These are phyloP conservation scores for Oreotragus oreotragus DNA, from an alignment of 2,113 vertebrate species.

Conservation along the genomic window DNA sequence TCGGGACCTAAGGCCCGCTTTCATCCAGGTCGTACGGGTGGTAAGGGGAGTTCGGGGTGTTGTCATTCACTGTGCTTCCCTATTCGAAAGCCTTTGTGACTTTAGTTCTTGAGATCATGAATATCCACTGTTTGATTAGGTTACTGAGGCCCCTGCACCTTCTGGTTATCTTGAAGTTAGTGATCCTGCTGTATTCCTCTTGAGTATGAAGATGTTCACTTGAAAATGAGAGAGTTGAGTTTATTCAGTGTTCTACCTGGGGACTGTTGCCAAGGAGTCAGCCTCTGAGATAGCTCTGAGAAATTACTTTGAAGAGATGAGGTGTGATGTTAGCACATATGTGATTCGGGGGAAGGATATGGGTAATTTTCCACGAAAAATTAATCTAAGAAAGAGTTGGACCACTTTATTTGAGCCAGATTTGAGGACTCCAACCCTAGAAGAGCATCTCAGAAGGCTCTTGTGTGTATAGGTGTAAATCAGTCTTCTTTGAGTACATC, in stretches of 20 bases:
- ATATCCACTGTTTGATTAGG: not conserved
- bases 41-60: not conserved
- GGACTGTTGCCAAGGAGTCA: not conserved
- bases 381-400: not conserved
- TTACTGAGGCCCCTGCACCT: not conserved
- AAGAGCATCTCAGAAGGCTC: not conserved
- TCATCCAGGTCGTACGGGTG: not conserved
- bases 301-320: not conserved
- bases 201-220: too few species aligned
- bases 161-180: not conserved
- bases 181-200: not conserved
- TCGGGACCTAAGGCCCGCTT: accelerated
- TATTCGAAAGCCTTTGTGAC: not conserved
- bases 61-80: not conserved
- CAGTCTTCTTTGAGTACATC: not conserved
- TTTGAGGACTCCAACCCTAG: not conserved
- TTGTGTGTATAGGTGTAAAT: not conserved
- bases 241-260: not conserved
- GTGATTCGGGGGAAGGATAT: not conserved
- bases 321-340: not conserved
- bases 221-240: not conserved
- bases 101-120: too few species aligned
- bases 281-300: not conserved
- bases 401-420: not conserved
- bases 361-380: not conserved